A percentile compares a stretch with the other conserved stretches of the same genome.
These are phyloP conservation scores for Lepidonotus clava DNA, from an alignment of 2,888 invertebrate species.

Conservation along the genomic window DNA sequence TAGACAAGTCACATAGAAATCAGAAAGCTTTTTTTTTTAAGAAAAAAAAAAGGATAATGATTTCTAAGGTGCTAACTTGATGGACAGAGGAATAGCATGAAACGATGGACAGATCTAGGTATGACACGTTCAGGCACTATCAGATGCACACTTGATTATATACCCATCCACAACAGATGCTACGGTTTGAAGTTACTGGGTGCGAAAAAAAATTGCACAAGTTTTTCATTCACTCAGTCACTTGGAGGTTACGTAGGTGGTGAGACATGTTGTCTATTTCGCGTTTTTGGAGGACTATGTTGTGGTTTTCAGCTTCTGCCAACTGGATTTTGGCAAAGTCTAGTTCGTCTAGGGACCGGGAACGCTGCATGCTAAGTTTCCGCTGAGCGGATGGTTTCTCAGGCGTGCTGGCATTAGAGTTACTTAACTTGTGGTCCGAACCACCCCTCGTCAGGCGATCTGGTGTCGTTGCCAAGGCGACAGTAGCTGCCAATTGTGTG, in stretches of 20 bases:
- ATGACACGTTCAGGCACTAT: neutral
- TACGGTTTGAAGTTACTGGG: no score
- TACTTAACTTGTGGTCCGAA: slow-evolving; percentile 34
- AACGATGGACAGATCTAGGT: neutral
- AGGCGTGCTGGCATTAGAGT: slow-evolving; percentile 58
- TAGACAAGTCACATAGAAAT: neutral
- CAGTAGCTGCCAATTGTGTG: slow-evolving; percentile 18
- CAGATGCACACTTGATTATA: neutral
- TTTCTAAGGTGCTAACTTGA: no score
- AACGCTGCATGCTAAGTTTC: slow-evolving; percentile 67
- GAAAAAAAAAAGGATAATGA: no score
- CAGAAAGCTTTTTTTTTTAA: neutral
- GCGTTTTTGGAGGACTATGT: slow-evolving; percentile 59
- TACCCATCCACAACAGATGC: neutral
- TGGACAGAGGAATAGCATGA: neutral
- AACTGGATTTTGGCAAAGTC: slow-evolving; percentile 70
- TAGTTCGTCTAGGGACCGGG: slow-evolving; percentile 75
- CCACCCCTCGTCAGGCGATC: slow-evolving; percentile 32
- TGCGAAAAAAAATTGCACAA: no score
- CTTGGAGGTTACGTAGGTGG: slow-evolving; percentile 72
- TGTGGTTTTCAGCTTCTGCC: slow-evolving; percentile 63
- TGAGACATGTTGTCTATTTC: slow-evolving; percentile 73
- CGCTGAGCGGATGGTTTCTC: slow-evolving; percentile 37
- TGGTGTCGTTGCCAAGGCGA: neutral
- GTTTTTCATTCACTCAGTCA: slow-evolving; percentile 59